Conservation (phyloP, 2,113 vertebrate species). For the Potamarius usumacintae region DNA sequence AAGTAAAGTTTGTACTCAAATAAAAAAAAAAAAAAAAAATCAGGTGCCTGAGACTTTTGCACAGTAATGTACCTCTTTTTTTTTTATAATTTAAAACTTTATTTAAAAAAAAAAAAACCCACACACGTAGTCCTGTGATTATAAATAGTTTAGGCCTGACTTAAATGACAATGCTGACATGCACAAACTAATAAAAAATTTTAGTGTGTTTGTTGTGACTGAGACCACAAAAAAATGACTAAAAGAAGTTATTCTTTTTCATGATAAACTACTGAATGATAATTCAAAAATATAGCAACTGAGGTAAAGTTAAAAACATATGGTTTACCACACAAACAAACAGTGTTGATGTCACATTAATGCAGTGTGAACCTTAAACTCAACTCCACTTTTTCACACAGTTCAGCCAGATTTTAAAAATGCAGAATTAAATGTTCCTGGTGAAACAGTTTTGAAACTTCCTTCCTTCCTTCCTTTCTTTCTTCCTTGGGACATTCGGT, state of each 20-base stretch:
- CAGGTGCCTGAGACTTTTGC: too few relatives aligned
- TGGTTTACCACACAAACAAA: not conserved
- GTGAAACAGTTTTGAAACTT: slow-evolving; percentile 30
- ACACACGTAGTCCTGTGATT: too few relatives aligned
- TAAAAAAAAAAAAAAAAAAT: too few relatives aligned
- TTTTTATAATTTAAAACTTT: too few relatives aligned
- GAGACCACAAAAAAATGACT: not conserved
- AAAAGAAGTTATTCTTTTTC: not conserved
- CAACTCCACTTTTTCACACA: not conserved
- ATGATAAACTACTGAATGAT: not conserved
- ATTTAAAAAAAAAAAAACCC: too few relatives aligned
- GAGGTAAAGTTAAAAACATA: not conserved
- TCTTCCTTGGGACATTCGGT: slow-evolving; percentile 9
- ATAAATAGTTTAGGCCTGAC: not conserved
- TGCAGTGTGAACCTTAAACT: not conserved
- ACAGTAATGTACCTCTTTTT: too few relatives aligned
- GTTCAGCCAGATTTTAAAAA: not conserved
- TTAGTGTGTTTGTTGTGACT: not conserved
- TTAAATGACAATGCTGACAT: not conserved
- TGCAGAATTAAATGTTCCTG: not conserved
- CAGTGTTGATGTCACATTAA: not conserved
- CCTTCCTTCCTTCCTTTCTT: slow-evolving; percentile 38
- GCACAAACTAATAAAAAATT: not conserved
- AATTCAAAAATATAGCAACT: not conserved
- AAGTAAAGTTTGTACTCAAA: too few relatives aligned